Conservation (phyloP, 2,113 vertebrate genomes). For the Crotalus horridus region DNA sequence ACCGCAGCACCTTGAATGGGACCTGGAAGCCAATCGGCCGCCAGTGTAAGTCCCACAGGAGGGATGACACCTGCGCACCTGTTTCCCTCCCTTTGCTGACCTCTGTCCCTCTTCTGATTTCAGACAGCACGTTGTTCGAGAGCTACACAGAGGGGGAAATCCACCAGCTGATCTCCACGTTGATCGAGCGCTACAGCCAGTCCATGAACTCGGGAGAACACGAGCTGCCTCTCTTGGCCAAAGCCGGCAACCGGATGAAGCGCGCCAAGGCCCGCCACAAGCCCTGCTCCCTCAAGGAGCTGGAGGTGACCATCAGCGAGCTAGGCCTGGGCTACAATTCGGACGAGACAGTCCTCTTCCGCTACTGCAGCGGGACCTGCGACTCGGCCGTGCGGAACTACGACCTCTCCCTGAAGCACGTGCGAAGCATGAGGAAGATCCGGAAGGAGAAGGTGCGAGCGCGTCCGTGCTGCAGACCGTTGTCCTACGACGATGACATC, state of each 20-base stretch:
- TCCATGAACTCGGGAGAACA: slow-evolving; percentile 63
- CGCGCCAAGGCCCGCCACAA: slow-evolving; percentile 76
- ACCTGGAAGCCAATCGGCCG: too few relatives aligned
- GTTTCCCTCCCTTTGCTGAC: not conserved
- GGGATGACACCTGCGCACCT: too few relatives aligned
- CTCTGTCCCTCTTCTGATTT: slow-evolving; percentile 35
- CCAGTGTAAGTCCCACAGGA: too few relatives aligned
- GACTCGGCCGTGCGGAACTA: slow-evolving; percentile 78
- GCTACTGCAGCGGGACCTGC: slow-evolving; percentile 93
- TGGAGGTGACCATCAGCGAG: slow-evolving; percentile 88
- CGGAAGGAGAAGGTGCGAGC: slow-evolving; percentile 75
- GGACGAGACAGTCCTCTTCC: slow-evolving; percentile 88
- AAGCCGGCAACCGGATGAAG: slow-evolving; percentile 75
- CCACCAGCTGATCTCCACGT: slow-evolving; percentile 75
- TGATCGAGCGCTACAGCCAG: slow-evolving; percentile 76
- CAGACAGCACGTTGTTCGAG: slow-evolving; percentile 88
- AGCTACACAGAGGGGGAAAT: slow-evolving; percentile 91
- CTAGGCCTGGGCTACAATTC: slow-evolving; percentile 89
- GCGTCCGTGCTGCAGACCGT: slow-evolving; percentile 88
- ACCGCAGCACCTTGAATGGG: not conserved
- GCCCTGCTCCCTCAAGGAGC: slow-evolving; percentile 74
- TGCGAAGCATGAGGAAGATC: slow-evolving; percentile 71
- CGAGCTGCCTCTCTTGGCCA: slow-evolving; percentile 53
- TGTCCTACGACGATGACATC: slow-evolving; percentile 84
- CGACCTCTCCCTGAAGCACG: slow-evolving; percentile 85